Base-by-base conservation (phyloP, 2,888 invertebrate species). In the Timandra comae region DNA sequence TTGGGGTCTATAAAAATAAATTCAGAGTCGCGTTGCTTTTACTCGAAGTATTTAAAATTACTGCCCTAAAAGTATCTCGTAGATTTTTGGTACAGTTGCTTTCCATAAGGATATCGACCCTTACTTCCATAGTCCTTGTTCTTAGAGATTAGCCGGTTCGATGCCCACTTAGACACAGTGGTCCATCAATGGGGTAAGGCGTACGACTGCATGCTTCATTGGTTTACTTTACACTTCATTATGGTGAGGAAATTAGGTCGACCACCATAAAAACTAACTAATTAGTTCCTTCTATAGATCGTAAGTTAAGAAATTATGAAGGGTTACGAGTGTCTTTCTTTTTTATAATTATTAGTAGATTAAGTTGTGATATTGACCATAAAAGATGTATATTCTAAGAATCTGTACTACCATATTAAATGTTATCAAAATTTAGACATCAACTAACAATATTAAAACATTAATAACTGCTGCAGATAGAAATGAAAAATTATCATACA, bases 101-200 rank as follows among this genome's bases (percentile, higher is more conserved):
- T n/a, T n/a, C n/a, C n/a, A n/a, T n/a, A n/a, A n/a, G n/a, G n/a
- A n/a, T n/a, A n/a, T n/a, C n/a, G n/a, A n/a, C n/a, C n/a, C n/a
- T n/a, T n/a, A n/a, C n/a, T n/a, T n/a, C n/a, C n/a, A n/a, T n/a
- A n/a, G n/a, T n/a, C n/a, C n/a, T n/a, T n/a, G n/a, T n/a, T n/a
- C n/a, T n/a, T 41, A 52, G 49, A 51, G 48, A 71, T 79, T 79
- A 74, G 44, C 41, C 71, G 80, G 50, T 75, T 66, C 44, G 54
- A 47, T 67, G 68, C 33, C 30, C 58, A 37, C 49, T 77, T 75
- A 46, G 81, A 61, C 66, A 80, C 77, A 72, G 65, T 62, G 39
- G 45, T 44, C 40, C 43, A 47, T 63, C 54, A 3, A 66, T 68
- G 67, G 40, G 52, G 11, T 7, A 52, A 38, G 63, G 64, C 67